Conservation (phyloP, 2,797 vertebrate species). For the Mus spretus region DNA sequence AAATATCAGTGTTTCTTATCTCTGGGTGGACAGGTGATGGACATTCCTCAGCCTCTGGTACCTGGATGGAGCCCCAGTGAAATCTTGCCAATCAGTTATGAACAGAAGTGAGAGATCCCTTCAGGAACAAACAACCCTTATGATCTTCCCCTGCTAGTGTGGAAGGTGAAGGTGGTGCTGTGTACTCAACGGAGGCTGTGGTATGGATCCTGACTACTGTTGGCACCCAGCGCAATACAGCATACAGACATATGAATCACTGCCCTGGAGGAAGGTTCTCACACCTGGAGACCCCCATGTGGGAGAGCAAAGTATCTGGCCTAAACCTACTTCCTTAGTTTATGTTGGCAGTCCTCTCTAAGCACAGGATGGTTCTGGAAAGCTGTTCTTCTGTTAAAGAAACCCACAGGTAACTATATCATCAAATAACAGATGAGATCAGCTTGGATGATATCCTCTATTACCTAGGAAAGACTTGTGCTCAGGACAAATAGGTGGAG, state of each 20-base stretch:
- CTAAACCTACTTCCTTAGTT: background rate
- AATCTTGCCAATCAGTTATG: background rate
- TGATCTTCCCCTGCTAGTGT: background rate
- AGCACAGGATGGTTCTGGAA: background rate
- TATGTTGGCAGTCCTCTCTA: background rate
- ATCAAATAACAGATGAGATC: background rate
- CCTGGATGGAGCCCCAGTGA: background rate
- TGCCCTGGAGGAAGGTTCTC: background rate
- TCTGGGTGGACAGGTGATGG: background rate
- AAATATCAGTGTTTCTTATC: background rate
- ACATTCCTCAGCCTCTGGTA: fast-evolving
- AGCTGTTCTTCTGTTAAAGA: background rate
- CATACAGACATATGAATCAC: background rate
- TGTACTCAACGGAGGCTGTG: background rate
- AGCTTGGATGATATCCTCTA: background rate
- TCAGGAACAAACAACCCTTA: background rate
- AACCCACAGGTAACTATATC: background rate
- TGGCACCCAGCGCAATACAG: background rate
- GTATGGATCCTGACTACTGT: background rate
- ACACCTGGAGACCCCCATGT: background rate
- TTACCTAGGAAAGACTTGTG: background rate
- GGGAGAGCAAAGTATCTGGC: background rate
- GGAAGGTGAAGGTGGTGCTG: background rate
- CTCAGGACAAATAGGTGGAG: background rate
- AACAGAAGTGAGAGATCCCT: background rate